A percentile compares a stretch with the other conserved stretches of the same genome.
These are phyloP conservation scores for Sarcophaga peregrina DNA, from an alignment of 1,140 invertebrate species.

Conservation along the genomic window DNA sequence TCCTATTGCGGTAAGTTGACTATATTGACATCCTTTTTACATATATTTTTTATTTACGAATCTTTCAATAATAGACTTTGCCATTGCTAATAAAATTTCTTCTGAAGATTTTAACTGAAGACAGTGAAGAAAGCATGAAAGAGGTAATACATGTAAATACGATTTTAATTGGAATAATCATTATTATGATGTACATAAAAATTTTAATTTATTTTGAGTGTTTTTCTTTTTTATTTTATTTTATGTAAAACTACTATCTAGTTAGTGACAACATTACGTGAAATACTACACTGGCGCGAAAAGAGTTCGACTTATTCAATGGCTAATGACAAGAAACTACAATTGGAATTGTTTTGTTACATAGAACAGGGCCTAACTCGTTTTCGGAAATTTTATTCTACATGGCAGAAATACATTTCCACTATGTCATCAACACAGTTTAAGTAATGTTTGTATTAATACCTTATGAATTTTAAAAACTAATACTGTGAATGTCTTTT, in stretches of 20 bases:
- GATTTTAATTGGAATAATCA: not conserved
- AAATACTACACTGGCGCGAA: conserved; percentile 54
- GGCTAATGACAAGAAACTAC: conserved; percentile 50
- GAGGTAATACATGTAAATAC: conserved; percentile 48
- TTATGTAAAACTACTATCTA: conserved; percentile 42
- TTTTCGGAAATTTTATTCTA: conserved; percentile 58
- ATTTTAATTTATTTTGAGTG: not conserved
- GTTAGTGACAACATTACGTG: conserved; percentile 56
- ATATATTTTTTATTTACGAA: not conserved
- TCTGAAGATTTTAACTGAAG: conserved; percentile 56
- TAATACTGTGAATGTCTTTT: not conserved
- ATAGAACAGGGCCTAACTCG: conserved; percentile 56
- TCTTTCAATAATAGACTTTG: conserved; percentile 46
- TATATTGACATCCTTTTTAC: not conserved
- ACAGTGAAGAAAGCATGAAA: conserved; percentile 55
- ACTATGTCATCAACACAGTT: conserved; percentile 48
- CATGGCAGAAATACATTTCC: conserved; percentile 57
- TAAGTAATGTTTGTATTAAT: conserved; percentile 46
- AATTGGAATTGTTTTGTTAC: conserved; percentile 56
- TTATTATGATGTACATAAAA: not conserved
- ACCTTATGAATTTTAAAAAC: not conserved
- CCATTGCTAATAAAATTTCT: conserved; percentile 57
- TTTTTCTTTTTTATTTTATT: not conserved
- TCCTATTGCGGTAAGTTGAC: conserved; percentile 48
- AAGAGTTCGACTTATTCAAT: conserved; percentile 16